Base-by-base conservation (phyloP, 2,888 invertebrate species). In the Drosophila hawaiiensis region DNA sequence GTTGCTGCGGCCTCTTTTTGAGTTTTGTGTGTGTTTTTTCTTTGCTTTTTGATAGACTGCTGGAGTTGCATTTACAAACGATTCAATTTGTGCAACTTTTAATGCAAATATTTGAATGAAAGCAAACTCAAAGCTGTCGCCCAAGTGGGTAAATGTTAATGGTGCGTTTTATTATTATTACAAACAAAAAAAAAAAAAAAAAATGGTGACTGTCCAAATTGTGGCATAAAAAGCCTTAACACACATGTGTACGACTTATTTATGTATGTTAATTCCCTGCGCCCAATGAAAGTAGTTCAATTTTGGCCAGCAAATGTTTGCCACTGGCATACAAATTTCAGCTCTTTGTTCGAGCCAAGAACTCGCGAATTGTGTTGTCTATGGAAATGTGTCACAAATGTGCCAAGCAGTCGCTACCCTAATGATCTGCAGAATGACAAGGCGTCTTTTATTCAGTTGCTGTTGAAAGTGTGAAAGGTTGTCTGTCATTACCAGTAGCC, bases 51-150 rank as follows among this genome's bases (percentile, higher is more conserved):
- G 33, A 60, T 58, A 31, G 53, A 76, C 54, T 75, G 80, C 88
- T 87, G 77, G 83, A 81, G 78, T 84, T 90, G 91, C 91, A 91
- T 90, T 89, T 86, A 83, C 82, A 88, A 83, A 52, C 67, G 60
- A 50, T 28, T 50, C 28, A 28, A 62, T 56, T 56, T 73, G 69
- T 73, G 62, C 76, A 74, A 69, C 74, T 68, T 74, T 70, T 60
- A 73, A 73, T 77, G 68, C 74, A 77, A 82, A 76, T 76, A 88
- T 83, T 77, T 85, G 85, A 88, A 89, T 80, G 83, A 84, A 81
- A 79, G 72, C 78, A 68, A 67, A 73, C 63, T 64, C 19, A 78
- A 63, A 19, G 16, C 19, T 71, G 72, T 12, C 19, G 41, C 31
- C 68, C 68, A 84, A 86, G 77, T 89, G 75, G 89, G 77, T 72